Conservation (phyloP, 1,140 invertebrate genomes). For the Harlomillsia oculata region DNA sequence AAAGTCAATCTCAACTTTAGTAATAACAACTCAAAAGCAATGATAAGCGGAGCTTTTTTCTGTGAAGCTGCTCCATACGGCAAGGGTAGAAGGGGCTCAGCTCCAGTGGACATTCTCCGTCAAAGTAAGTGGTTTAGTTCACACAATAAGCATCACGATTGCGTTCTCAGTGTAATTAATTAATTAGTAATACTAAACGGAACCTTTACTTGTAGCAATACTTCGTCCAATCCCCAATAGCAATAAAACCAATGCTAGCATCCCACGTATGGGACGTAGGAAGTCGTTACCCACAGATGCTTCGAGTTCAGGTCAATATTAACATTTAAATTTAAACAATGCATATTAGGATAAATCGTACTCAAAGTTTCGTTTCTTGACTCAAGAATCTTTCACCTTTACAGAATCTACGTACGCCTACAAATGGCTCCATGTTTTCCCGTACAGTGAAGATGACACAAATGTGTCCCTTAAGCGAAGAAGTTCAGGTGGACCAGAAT, state of each 20-base stretch:
- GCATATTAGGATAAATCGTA: neutral
- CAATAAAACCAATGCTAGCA: slow-evolving; percentile 1
- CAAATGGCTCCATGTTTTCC: slow-evolving; percentile 34
- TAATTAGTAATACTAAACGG: too few species aligned
- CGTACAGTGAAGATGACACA: slow-evolving; percentile 25
- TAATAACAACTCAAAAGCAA: neutral
- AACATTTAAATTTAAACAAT: neutral
- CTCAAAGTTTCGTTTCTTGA: neutral
- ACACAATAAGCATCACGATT: too few species aligned
- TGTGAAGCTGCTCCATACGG: slow-evolving; percentile 5
- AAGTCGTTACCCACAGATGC: neutral
- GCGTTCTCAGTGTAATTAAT: too few species aligned
- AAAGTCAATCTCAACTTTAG: slow-evolving; percentile 12
- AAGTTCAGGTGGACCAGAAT: slow-evolving; percentile 42
- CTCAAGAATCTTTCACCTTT: neutral
- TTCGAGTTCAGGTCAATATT: neutral
- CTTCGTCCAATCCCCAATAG: slow-evolving; percentile 7
- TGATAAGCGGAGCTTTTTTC: slow-evolving; percentile 2
- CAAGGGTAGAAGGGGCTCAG: slow-evolving; percentile 22
- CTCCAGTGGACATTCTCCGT: slow-evolving; percentile 26
- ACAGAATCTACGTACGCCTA: slow-evolving; percentile 29
- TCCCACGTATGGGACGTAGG: neutral
- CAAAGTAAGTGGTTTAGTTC: slow-evolving; percentile 31
- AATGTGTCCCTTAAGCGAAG: slow-evolving; percentile 16
- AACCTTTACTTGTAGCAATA: slow-evolving; percentile 12